These are phyloP conservation scores for Archivesica marissinica DNA, from an alignment of 1,140 invertebrate genomes.

Conservation along the genomic window DNA sequence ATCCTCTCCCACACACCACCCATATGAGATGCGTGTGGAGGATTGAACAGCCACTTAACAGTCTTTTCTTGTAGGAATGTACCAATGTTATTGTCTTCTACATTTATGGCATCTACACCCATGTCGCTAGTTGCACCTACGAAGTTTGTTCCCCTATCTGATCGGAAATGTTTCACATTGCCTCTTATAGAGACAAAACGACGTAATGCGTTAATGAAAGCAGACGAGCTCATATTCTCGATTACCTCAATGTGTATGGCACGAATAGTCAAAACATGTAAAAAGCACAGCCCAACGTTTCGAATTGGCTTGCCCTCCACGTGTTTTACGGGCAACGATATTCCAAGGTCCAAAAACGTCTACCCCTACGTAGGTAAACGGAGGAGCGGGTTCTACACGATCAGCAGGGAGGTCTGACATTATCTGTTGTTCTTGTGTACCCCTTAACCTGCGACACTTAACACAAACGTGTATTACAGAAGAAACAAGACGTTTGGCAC, in stretches of 20 bases:
- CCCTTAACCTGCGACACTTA: constrained; percentile 23
- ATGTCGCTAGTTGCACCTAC: constrained; percentile 1
- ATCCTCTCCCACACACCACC: no score
- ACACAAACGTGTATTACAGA: constrained; percentile 22
- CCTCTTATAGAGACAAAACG: constrained; percentile 2
- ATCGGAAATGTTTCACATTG: constrained; percentile 8
- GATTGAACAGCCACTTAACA: no score
- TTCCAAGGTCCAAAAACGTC: constrained; percentile 46
- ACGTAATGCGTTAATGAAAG: constrained; percentile 38
- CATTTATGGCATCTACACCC: constrained; percentile 4
- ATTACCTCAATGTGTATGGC: constrained; percentile 49
- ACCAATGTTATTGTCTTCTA: no score
- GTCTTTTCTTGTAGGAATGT: no score
- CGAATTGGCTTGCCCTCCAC: constrained; percentile 1
- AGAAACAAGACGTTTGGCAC: constrained; percentile 32
- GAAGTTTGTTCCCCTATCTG: constrained; percentile 48
- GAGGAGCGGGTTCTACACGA: constrained; percentile 11
- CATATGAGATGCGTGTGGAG: no score
- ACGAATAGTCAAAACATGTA: constrained; percentile 26
- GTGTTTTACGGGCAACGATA: neutral
- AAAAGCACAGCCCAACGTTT: constrained; percentile 39
- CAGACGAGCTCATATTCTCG: constrained; percentile 16
- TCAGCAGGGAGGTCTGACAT: constrained; percentile 24
- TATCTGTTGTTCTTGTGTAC: neutral
- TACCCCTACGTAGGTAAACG: constrained; percentile 34